Percentiles rank a stretch among this genome's conserved stretches.
phyloP scores from a whole-genome alignment of 2,113 vertebrate genomes.

The Nothocercus julius region DNA sequence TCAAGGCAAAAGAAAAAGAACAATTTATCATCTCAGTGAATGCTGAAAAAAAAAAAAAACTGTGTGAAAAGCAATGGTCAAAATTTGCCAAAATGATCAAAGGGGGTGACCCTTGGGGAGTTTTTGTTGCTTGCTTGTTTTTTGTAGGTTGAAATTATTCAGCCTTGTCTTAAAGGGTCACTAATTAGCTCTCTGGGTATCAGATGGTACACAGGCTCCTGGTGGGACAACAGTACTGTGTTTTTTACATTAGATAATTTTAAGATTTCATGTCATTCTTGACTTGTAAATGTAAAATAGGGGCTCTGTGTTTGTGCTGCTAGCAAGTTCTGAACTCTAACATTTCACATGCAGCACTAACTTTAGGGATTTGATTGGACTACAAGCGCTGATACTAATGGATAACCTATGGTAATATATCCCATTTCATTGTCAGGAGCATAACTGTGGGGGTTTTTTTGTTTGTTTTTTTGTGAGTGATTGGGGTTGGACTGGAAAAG shows the following conservation, averaged over 20 bases:
- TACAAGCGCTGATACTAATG: neutral
- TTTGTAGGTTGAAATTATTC: neutral
- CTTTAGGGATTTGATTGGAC: neutral
- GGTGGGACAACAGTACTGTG: neutral
- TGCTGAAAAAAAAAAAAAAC: neutral
- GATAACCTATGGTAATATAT: neutral
- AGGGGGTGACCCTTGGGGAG: neutral
- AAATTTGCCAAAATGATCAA: neutral
- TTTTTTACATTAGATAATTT: neutral
- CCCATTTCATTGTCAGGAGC: neutral
- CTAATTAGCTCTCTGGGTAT: neutral
- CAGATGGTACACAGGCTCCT: neutral
- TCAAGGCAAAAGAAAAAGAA: neutral
- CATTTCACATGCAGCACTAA: neutral
- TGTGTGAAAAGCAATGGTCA: neutral
- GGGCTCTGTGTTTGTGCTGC: neutral
- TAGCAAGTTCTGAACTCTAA: neutral
- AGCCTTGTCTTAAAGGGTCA: neutral
- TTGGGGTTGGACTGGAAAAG: conserved; percentile 67
- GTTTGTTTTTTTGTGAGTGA: neutral
- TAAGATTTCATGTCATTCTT: neutral
- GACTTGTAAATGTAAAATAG: neutral
- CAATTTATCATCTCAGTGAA: neutral
- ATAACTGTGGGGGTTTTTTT: neutral
- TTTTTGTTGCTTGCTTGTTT: neutral